Evolutionary conservation across 2,797 vertebrate species (phyloP).

Genomic region (Malacoctenus gilli): DNA sequence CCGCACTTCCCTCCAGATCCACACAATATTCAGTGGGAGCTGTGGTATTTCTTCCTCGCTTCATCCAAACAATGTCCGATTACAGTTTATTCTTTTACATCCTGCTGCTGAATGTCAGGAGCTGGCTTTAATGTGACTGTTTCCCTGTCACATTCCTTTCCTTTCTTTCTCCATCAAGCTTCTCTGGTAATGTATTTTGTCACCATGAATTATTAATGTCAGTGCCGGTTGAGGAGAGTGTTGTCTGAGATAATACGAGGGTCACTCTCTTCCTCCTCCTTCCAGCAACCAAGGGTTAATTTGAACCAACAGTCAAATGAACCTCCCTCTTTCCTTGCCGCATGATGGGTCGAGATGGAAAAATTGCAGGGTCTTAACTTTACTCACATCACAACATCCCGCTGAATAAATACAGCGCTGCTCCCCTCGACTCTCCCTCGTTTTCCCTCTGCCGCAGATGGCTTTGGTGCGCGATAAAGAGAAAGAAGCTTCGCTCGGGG

Average conservation of each 20-base stretch:
- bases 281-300: slow-evolving; percentile 63
- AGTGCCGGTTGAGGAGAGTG: slow-evolving; percentile 48
- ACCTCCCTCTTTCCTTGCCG: slow-evolving; percentile 54
- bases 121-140: slow-evolving; percentile 27
- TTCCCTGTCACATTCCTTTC: no score
- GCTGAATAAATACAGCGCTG: slow-evolving; percentile 50
- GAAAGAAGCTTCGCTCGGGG: slow-evolving; percentile 56
- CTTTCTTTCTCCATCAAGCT: slow-evolving; percentile 26
- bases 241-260: slow-evolving; percentile 67
- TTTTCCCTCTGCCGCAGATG: slow-evolving; percentile 50
- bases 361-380: slow-evolving; percentile 50
- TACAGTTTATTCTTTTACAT: slow-evolving; percentile 19
- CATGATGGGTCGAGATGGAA: slow-evolving; percentile 32
- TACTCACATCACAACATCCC: slow-evolving; percentile 60
- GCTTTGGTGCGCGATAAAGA: slow-evolving; percentile 47
- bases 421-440: slow-evolving; percentile 38
- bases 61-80: slow-evolving; percentile 31
- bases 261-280: slow-evolving; percentile 39
- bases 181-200: slow-evolving; percentile 49
- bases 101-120: slow-evolving; percentile 20
- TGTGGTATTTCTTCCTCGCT: slow-evolving; percentile 13
- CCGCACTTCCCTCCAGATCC: no score
- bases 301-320: slow-evolving; percentile 66
- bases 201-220: slow-evolving; percentile 66
- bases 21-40: neutral